A percentile compares a stretch with the other conserved stretches of the same genome.
Evolutionary conservation across 2,888 invertebrate species (phyloP).

Genomic region (Ischnus inquisitorius): DNA sequence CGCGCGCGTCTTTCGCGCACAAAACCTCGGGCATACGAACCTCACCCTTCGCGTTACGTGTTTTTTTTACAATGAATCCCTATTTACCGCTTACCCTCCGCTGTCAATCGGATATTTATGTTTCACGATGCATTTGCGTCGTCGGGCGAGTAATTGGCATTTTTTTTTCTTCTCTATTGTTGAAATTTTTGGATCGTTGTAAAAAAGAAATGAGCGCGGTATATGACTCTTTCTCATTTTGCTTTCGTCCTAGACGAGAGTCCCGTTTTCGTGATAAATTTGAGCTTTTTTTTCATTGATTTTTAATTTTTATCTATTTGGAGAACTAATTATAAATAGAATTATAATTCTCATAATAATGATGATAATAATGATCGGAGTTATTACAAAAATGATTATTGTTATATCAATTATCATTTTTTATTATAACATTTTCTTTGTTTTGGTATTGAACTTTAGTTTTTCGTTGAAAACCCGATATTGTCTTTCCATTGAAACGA

Average conservation of each 20-base stretch:
- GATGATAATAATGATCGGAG: no score
- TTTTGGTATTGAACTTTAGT: no score
- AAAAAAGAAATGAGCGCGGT: not conserved
- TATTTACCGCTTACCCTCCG: conserved; percentile 78
- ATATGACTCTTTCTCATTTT: not conserved
- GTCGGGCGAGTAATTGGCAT: conserved; percentile 84
- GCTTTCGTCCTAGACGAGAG: not conserved
- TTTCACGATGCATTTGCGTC: conserved; percentile 81
- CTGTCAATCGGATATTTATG: conserved; percentile 84
- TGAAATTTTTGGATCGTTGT: conserved; percentile 21
- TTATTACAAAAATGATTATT: not conserved
- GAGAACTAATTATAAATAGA: no score
- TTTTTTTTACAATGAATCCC: conserved; percentile 84
- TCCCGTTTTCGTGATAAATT: no score
- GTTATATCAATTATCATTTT: not conserved
- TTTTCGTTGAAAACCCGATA: conserved; percentile 59
- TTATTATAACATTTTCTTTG: not conserved
- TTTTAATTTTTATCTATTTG: no score
- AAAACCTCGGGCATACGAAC: conserved; percentile 56
- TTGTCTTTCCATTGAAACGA: conserved; percentile 43
- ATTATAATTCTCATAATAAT: no score
- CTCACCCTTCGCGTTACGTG: conserved; percentile 77
- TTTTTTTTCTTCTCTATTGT: conserved; percentile 78
- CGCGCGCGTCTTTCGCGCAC: conserved; percentile 46
- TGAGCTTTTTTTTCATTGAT: no score